Conservation (phyloP, 2,113 vertebrate genomes). For the Elaphurus davidianus region DNA sequence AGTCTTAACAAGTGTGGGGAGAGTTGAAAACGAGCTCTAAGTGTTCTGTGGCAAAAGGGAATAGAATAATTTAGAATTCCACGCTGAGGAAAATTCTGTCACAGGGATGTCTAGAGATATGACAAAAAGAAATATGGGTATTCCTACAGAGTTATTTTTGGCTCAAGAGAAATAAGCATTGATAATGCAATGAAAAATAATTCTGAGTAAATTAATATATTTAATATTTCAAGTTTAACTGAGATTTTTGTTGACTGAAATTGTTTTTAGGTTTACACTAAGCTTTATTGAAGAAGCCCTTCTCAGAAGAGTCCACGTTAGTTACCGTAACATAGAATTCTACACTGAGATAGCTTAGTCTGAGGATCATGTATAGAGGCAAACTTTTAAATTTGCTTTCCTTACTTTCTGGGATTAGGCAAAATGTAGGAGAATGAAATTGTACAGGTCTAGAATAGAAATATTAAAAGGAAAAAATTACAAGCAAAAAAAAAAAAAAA, state of each 20-base stretch:
- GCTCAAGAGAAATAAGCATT: background rate
- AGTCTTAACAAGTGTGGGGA: background rate
- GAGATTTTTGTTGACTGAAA: background rate
- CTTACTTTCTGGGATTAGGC: background rate
- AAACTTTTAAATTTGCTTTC: background rate
- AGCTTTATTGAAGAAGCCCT: background rate
- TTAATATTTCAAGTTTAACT: conserved; percentile 15
- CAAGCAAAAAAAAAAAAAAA: no score
- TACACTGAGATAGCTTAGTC: background rate
- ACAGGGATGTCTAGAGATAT: background rate
- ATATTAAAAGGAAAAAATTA: background rate
- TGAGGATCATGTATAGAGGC: background rate
- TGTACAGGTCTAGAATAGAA: background rate
- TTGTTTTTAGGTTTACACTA: background rate
- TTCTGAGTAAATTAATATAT: background rate
- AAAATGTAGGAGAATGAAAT: background rate
- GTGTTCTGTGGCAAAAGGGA: background rate
- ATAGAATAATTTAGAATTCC: background rate
- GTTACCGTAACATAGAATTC: background rate
- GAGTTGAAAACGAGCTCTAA: background rate
- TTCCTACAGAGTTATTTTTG: background rate
- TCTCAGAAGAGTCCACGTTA: background rate
- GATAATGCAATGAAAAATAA: background rate
- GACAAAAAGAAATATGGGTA: background rate
- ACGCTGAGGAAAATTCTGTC: background rate